These are phyloP conservation scores for Darevskia nairensis DNA, from an alignment of 2,797 vertebrate genomes.

Conservation along the genomic window DNA sequence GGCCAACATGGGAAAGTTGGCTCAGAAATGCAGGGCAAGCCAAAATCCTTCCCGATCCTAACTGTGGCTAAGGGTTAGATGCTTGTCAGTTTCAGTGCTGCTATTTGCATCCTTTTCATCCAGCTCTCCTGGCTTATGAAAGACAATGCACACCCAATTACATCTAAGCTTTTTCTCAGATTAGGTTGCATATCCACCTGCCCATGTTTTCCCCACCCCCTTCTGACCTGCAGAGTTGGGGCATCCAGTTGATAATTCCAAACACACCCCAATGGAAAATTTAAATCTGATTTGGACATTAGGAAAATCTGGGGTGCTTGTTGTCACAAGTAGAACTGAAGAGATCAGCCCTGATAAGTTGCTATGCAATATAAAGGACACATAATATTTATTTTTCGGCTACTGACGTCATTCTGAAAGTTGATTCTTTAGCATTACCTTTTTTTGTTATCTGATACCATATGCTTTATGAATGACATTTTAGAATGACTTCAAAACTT, in stretches of 20 bases:
- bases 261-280: background rate
- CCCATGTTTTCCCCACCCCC: background rate
- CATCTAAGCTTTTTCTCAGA: background rate
- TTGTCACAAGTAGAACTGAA: background rate
- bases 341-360: background rate
- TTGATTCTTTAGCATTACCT: constrained; percentile 83
- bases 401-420: constrained; percentile 84
- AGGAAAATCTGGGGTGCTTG: background rate
- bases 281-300: background rate
- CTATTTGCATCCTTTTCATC: background rate
- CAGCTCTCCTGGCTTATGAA: background rate
- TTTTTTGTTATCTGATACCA: constrained; percentile 83
- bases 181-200: background rate
- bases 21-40: no score
- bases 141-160: background rate
- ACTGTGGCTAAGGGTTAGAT: no score
- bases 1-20: no score
- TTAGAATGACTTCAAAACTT: constrained; percentile 78
- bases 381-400: constrained; percentile 46
- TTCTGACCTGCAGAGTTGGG: background rate
- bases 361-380: background rate
- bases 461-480: constrained; percentile 76
- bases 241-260: background rate
- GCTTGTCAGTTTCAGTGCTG: background rate
- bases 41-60: no score